These are phyloP conservation scores for Danaus plexippus DNA, from an alignment of 1,140 invertebrate species.

Conservation along the genomic window DNA sequence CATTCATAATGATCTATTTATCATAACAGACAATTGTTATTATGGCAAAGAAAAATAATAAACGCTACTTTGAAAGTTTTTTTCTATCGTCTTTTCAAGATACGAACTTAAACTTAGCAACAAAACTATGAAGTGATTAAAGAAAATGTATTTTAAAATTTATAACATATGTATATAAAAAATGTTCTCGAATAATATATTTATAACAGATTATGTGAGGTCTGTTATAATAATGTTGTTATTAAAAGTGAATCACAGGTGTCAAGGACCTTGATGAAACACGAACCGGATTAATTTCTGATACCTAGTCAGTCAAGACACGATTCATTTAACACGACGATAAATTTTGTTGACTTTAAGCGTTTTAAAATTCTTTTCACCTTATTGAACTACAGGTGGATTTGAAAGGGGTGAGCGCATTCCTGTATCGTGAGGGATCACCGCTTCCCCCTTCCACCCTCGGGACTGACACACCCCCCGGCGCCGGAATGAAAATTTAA, in stretches of 20 bases:
- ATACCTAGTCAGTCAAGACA: no score
- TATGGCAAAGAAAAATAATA: slow-evolving; percentile 13
- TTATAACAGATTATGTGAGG: no score
- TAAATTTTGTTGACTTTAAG: not conserved
- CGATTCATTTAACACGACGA: no score
- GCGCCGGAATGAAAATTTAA: slow-evolving; percentile 61
- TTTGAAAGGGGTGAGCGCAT: slow-evolving; percentile 44
- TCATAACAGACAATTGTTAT: slow-evolving; percentile 16
- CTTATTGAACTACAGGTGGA: slow-evolving; percentile 46
- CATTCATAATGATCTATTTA: slow-evolving; percentile 19
- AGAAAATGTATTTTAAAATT: no score
- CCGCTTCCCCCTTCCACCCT: slow-evolving; percentile 18
- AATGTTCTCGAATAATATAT: no score
- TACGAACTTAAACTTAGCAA: not conserved
- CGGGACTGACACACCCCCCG: slow-evolving; percentile 15
- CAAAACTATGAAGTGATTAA: not conserved
- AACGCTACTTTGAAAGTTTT: slow-evolving; percentile 13
- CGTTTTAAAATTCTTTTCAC: slow-evolving; percentile 30
- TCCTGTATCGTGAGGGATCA: slow-evolving; percentile 44
- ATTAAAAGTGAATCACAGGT: no score
- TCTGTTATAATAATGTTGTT: no score
- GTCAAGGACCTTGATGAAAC: no score
- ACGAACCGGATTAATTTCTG: no score
- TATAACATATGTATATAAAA: no score
- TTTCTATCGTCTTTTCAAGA: slow-evolving; percentile 1